phyloP scores from a whole-genome alignment of 2,888 invertebrate species.

The Periphyllus acericola region DNA sequence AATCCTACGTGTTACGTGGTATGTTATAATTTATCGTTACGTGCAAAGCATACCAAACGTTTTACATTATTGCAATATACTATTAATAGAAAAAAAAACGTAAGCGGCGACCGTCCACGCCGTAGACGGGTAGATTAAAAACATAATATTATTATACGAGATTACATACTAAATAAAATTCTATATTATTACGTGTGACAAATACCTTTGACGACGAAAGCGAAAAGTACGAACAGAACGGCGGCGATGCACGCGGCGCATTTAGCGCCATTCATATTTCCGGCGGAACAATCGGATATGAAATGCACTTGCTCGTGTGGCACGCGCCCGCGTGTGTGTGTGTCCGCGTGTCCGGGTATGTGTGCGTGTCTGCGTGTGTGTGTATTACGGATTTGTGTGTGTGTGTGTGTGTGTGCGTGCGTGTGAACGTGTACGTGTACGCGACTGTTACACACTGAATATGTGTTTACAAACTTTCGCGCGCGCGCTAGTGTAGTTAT shows the following conservation, averaged over 20 bases:
- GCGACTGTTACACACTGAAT: background rate
- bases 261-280: constrained; percentile 61
- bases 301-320: background rate
- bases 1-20: no score
- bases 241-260: constrained; percentile 55
- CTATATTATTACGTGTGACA: constrained; percentile 1
- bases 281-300: constrained; percentile 28
- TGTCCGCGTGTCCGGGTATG: background rate
- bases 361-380: background rate
- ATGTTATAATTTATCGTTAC: no score
- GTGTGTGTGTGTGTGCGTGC: background rate
- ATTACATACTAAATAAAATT: background rate
- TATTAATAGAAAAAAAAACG: no score
- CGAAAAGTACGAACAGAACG: constrained; percentile 49
- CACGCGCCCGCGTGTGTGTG: background rate
- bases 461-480: background rate
- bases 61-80: no score
- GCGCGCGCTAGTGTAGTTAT: background rate
- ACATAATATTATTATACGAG: no score
- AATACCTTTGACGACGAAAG: constrained; percentile 60
- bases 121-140: no score
- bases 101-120: no score
- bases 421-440: background rate
- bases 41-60: no score
- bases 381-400: background rate